These are phyloP conservation scores for Drosophila helvetica DNA, from an alignment of 2,888 invertebrate genomes.

Conservation along the genomic window DNA sequence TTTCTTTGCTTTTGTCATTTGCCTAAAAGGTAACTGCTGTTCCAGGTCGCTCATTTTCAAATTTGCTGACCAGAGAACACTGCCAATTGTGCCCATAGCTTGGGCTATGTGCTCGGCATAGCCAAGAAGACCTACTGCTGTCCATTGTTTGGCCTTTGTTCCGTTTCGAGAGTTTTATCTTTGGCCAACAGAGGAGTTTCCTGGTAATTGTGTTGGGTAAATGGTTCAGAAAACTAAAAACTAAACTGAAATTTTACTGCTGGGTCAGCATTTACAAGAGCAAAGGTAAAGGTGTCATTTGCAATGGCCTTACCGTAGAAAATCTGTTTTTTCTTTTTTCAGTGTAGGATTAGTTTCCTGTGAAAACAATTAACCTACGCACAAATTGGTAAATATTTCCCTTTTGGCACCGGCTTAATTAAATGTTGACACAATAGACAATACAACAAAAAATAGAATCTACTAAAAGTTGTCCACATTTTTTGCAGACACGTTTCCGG, in stretches of 20 bases:
- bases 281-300: neutral
- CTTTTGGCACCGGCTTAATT: constrained; percentile 18
- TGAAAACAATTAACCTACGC: constrained; percentile 36
- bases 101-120: constrained; percentile 17
- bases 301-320: neutral
- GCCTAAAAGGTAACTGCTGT: constrained; percentile 16
- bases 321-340: neutral
- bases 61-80: constrained; percentile 60
- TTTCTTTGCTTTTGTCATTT: constrained; percentile 11
- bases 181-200: constrained; percentile 42
- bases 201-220: constrained; percentile 28
- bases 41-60: constrained; percentile 48
- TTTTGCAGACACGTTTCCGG: constrained; percentile 23
- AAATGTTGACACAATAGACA: constrained; percentile 28
- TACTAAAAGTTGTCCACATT: neutral
- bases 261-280: constrained; percentile 10
- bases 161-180: constrained; percentile 25
- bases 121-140: constrained; percentile 15
- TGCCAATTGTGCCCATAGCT: constrained; percentile 33
- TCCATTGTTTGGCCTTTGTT: constrained; percentile 58
- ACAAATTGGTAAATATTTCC: constrained; percentile 46
- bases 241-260: constrained; percentile 8
- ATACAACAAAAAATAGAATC: neutral
- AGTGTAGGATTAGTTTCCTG: constrained; percentile 8
- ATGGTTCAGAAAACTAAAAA: constrained; percentile 18